phyloP scores from a whole-genome alignment of 2,888 invertebrate genomes.

The Pollenia amentaria region DNA sequence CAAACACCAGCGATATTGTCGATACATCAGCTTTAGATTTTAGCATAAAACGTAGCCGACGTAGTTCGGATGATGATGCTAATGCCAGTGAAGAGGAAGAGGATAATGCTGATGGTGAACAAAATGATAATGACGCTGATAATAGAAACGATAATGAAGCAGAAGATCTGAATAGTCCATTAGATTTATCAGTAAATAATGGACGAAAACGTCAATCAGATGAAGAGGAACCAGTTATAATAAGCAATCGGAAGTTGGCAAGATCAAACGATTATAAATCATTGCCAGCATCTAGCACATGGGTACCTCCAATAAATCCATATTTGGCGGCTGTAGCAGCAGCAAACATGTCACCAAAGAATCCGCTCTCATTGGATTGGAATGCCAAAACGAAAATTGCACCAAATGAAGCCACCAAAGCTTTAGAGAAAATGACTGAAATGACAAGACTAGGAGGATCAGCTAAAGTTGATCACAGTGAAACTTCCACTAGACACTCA shows the following conservation, averaged over 20 bases:
- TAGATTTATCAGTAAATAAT: slow-evolving; percentile 92
- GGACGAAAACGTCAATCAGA: slow-evolving; percentile 90
- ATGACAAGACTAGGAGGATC: slow-evolving; percentile 90
- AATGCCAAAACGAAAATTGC: slow-evolving; percentile 89
- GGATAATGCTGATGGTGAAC: slow-evolving; percentile 51
- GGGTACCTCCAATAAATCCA: slow-evolving; percentile 92
- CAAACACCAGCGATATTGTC: slow-evolving; percentile 81
- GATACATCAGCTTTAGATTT: slow-evolving; percentile 91
- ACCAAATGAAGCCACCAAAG: slow-evolving; percentile 93
- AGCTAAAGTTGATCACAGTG: slow-evolving; percentile 58
- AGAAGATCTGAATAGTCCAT: slow-evolving; percentile 85
- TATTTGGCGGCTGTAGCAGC: slow-evolving; percentile 93
- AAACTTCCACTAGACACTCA: slow-evolving; percentile 41
- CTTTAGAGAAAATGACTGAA: slow-evolving; percentile 96
- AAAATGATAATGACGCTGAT: slow-evolving; percentile 74
- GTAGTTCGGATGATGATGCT: slow-evolving; percentile 84
- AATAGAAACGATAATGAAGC: slow-evolving; percentile 68
- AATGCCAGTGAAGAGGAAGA: slow-evolving; percentile 80
- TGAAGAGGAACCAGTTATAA: slow-evolving; percentile 87
- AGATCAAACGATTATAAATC: slow-evolving; percentile 89
- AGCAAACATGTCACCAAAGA: slow-evolving; percentile 89
- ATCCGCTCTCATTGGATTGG: slow-evolving; percentile 89
- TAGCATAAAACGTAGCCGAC: slow-evolving; percentile 89
- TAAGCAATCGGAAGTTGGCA: slow-evolving; percentile 87
- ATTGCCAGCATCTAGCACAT: slow-evolving; percentile 87